Evolutionary conservation across 2,113 vertebrate genomes (phyloP), one percentile per base, ranked within the genome.

Genomic region (Cyprinodon brontotheroides): DNA sequence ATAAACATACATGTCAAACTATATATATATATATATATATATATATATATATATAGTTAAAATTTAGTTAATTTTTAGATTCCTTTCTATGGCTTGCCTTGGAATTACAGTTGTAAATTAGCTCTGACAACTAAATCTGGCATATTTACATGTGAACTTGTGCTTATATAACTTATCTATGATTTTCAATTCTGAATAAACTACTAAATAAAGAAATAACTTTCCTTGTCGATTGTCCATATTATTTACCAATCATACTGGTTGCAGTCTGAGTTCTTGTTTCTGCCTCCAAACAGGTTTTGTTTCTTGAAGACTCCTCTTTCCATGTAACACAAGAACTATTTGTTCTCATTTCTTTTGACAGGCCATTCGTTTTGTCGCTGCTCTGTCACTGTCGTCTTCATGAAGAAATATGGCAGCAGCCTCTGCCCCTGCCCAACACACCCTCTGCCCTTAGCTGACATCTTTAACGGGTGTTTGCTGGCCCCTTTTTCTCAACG

Each of bases 341-440:
- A 94, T 94, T 93, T 80, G 69, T 95, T 88, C 92, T 94, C 93
- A 94, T 95, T 94, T 93, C 75, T 77, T 86, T 64, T 93, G 94
- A 94, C 94, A 94, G 92, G 88, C 90, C 92, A 94, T 93, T 93
- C 93, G 81, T 93, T 92, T 89, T 87, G 87, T 85, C 53, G 86
- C 92, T 90, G 85, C 87, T 90, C 87, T 93, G 89, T 91, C 90
- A 92, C 85, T 92, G 91, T 92, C 89, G 61, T 81, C 87, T 87
- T 94, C 92, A 94, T 94, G 92, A 94, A 95, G 93, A 95, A 94
- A 93, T 94, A 95, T 94, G 87, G 87, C 89, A 85, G 89, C 74
- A 81, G 80, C 75, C 86, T 87, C 82, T 84, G 83, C 84, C 86
- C 87, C 85, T 72, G 75, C 82, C 82, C 79, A 87, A 74, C 80